Evolutionary conservation across 2,113 vertebrate species (phyloP).

Genomic region (Paedocypris sp.): DNA sequence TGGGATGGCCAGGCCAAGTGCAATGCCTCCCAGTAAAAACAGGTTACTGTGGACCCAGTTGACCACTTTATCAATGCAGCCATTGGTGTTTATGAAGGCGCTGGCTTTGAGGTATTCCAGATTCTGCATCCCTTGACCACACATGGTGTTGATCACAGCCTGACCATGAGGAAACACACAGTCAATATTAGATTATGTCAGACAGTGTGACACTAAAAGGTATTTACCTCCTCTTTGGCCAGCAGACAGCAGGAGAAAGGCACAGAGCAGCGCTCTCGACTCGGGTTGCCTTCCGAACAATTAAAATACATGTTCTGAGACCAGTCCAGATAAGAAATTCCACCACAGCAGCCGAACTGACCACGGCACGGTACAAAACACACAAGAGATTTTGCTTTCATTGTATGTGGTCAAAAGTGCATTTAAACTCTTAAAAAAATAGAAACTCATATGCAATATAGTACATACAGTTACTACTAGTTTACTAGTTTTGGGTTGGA

Average conservation of each 20-base stretch:
- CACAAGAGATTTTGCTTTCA: too few species aligned
- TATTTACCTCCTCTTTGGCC: constrained; percentile 54
- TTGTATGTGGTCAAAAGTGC: too few species aligned
- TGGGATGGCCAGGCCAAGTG: constrained; percentile 79
- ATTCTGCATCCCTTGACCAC: constrained; percentile 74
- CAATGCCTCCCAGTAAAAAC: constrained; percentile 77
- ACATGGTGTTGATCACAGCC: constrained; percentile 90
- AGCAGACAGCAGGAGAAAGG: constrained; percentile 80
- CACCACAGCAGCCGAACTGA: constrained; percentile 84
- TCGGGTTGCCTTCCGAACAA: constrained; percentile 68
- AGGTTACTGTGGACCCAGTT: constrained; percentile 90
- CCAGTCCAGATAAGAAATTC: constrained; percentile 74
- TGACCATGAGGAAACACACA: constrained; percentile 30
- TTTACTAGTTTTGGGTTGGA: too few species aligned
- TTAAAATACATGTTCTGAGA: constrained; percentile 83
- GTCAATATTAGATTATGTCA: background rate
- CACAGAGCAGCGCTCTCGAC: constrained; percentile 79
- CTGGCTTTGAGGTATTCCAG: constrained; percentile 56
- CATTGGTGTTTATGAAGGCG: constrained; percentile 71
- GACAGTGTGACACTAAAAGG: background rate
- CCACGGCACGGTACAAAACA: background rate
- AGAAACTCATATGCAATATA: too few species aligned
- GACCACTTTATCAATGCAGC: constrained; percentile 87
- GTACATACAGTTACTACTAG: too few species aligned
- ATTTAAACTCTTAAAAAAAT: too few species aligned